phyloP scores from a whole-genome alignment of 1,140 invertebrate species.

The Nasonia giraulti region DNA sequence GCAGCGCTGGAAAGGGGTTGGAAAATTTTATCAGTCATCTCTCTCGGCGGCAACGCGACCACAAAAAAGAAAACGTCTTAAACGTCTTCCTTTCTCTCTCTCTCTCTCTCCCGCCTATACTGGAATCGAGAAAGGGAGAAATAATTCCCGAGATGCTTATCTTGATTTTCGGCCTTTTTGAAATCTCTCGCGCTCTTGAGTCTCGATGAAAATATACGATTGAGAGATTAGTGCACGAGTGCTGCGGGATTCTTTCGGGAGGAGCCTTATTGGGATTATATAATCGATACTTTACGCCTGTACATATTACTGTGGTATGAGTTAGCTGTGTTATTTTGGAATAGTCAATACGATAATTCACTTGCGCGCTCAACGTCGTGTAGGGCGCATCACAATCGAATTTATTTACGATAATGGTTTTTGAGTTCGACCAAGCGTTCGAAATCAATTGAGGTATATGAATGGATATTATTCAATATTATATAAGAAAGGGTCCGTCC shows the following conservation, averaged over 20 bases:
- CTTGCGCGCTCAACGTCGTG: too few species aligned
- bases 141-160: slow-evolving; percentile 44
- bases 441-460: too few species aligned
- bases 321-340: too few species aligned
- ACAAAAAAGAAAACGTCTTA: slow-evolving; percentile 38
- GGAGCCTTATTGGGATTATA: too few species aligned
- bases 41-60: background rate
- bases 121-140: background rate
- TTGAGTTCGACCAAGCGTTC: too few species aligned
- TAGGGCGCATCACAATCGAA: too few species aligned
- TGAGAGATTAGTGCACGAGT: background rate
- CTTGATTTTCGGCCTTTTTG: slow-evolving; percentile 49
- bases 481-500: too few species aligned
- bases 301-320: too few species aligned
- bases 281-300: too few species aligned
- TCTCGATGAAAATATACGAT: slow-evolving; percentile 35
- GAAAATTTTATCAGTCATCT: slow-evolving; percentile 44
- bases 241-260: background rate
- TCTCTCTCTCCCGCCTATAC: background rate
- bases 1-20: slow-evolving; percentile 38
- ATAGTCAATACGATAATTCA: too few species aligned
- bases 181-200: background rate
- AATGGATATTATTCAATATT: too few species aligned
- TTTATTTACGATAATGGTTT: too few species aligned
- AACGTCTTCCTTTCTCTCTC: slow-evolving; percentile 1